Evolutionary conservation across 1,140 invertebrate species (phyloP), one percentile per base, ranked within the genome.

Genomic region (Drosophila orosa): DNA sequence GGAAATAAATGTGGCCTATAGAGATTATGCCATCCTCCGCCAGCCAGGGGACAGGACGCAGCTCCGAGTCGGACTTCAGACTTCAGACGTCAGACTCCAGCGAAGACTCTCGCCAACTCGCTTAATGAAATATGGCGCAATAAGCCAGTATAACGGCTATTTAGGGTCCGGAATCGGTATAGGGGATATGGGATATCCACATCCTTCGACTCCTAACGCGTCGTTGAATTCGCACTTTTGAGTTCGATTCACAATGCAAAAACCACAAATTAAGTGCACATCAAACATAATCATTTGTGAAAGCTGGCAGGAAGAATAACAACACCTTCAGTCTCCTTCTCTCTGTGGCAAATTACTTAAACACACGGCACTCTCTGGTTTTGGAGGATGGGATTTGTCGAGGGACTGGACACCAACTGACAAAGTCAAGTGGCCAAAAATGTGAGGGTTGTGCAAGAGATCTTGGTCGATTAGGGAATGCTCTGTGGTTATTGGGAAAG

Each of bases 1-100:
- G 90, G 74, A 91, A 91, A 91, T 91, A 90, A 91, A 91, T 91
- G 90, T 91, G 85, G 85, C 85, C 90, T 91, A 91, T 91, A 91
- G 89, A 91, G 89, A 91, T 91, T 91, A 91, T 87, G 85, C 80
- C 74, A 75, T 86, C 25, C 47, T 31, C 74, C 47, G 17, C 74
- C 63, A 25, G 56, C n/a, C 29, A 5, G 47, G 22, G 62, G 67
- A 78, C 66, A 67, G 79, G 66, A 67, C 42, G 39, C 60, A 69
- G 47, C 47, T 60, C 47, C 8, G 12, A 75, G 59, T 60, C 37
- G 12, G 58, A 12, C 19, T n/a, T 35, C 29, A 13, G 62, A 7
- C 19, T 37, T 8, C 42, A 45, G 55, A n/a, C 31, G 19, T 37
- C 31, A 22, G 59, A 9, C 19, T 27, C 9, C 29, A 27, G 8